Evolutionary conservation across 2,113 vertebrate species (phyloP), one percentile per base, ranked within the genome.

Genomic region (Labeo catla): DNA sequence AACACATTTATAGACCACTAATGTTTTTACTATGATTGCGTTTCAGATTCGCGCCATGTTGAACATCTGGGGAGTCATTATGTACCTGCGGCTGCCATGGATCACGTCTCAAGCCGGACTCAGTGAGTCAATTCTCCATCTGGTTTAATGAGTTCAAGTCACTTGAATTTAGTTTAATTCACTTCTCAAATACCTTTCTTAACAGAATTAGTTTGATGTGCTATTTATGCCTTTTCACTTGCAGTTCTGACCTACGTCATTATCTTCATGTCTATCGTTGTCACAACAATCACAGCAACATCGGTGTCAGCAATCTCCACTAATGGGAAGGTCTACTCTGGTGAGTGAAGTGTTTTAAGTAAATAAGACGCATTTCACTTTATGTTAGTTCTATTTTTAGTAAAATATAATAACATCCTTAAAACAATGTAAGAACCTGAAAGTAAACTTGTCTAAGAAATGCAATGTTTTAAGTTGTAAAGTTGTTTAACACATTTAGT

Each of bases 231-330:
- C 2, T 83, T 66, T 84, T 7, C 2, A 7, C 19, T 2, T 2
- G n/a, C 87, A 96, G 95, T 94, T 84, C 74, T 95, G 80, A 96
- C 93, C 3, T 95, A 92, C 88, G 49, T 95, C 9, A 94, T 96
- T 54, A 94, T 95, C 89, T 63, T 94, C 3, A 87, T 96, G 89
- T 95, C 93, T 0, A 87, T 94, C 57, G 4, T 66, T 8, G 89
- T 96, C 76, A 95, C 95, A 28, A 90, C 91, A 0, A 86, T 95
- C 19, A 95, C 94, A 0, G 93, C 93, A 0, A 92, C 96, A 21
- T 95, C 94, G n/a, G 91, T 95, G 86, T 96, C 94, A 0, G 94
- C 94, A 47, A 94, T 96, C 54, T 92, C 94, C 73, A 95, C 93
- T 86, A 96, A 96, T 6, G 93, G 95, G 39, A 95, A 93, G 84